Percentiles rank a stretch among this genome's conserved stretches.
Evolutionary conservation across 2,797 vertebrate genomes (phyloP).

Genomic region (Anisognathus igniventris): DNA sequence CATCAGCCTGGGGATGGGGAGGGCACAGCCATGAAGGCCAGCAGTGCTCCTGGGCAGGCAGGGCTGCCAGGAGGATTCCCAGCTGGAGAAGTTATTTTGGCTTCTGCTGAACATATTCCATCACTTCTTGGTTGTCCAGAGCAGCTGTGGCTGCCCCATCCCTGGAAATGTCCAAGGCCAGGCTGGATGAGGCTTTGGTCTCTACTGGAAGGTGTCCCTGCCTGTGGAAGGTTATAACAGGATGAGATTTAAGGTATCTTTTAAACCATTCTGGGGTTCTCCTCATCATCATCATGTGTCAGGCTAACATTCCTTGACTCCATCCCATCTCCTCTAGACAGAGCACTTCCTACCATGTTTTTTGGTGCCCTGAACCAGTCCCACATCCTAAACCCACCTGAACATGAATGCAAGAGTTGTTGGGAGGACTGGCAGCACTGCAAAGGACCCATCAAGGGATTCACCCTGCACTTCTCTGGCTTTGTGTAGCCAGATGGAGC

Average conservation of each 20-base stretch:
- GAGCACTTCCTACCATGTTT: neutral
- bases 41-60: neutral
- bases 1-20: neutral
- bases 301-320: rapidly evolving
- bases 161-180: neutral
- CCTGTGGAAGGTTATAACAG: neutral
- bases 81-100: neutral
- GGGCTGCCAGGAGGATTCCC: neutral
- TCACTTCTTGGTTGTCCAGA: neutral
- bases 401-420: neutral
- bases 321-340: neutral
- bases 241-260: neutral
- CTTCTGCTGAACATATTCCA: neutral
- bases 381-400: neutral
- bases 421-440: neutral
- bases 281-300: rapidly evolving
- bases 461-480: neutral
- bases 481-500: neutral
- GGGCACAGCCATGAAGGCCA: rapidly evolving
- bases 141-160: neutral
- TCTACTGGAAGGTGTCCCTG: neutral
- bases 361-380: neutral
- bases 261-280: neutral
- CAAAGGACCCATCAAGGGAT: neutral
- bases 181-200: neutral